These are phyloP conservation scores for Drosophila tripunctata DNA, from an alignment of 2,888 invertebrate species.

Conservation along the genomic window DNA sequence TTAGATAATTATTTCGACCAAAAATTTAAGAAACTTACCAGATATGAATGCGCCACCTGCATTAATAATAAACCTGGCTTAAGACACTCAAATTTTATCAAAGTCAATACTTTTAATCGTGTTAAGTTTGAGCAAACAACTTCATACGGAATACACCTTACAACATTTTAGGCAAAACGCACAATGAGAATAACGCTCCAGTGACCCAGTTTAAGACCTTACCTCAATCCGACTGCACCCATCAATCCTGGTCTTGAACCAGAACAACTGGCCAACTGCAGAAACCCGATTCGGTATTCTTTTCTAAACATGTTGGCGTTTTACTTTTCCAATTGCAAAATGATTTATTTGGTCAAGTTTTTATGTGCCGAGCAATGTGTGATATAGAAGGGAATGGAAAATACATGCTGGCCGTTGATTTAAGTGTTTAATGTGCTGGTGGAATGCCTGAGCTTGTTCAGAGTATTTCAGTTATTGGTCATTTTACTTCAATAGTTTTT, in stretches of 20 bases:
- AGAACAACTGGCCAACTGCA: neutral
- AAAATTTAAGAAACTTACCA: no score
- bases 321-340: conserved; percentile 77
- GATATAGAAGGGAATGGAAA: neutral
- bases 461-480: conserved; percentile 29
- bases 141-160: no score
- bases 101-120: no score
- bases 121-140: no score
- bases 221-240: conserved; percentile 4
- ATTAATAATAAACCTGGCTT: no score
- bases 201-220: conserved; percentile 1
- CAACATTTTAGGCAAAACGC: no score
- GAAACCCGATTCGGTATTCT: neutral
- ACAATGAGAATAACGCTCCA: neutral
- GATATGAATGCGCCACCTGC: no score
- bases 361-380: conserved; percentile 42
- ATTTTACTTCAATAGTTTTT: conserved; percentile 26
- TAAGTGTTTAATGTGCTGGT: conserved; percentile 16
- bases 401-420: conserved; percentile 7
- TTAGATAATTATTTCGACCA: no score
- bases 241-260: conserved; percentile 20
- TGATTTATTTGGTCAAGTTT: conserved; percentile 83
- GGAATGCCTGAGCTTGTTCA: neutral
- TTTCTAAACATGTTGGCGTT: conserved; percentile 14
- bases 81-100: no score